Evolutionary conservation across 2,888 invertebrate genomes (phyloP), one percentile per base, ranked within the genome.

Genomic region (Synanthedon formicaeformis): DNA sequence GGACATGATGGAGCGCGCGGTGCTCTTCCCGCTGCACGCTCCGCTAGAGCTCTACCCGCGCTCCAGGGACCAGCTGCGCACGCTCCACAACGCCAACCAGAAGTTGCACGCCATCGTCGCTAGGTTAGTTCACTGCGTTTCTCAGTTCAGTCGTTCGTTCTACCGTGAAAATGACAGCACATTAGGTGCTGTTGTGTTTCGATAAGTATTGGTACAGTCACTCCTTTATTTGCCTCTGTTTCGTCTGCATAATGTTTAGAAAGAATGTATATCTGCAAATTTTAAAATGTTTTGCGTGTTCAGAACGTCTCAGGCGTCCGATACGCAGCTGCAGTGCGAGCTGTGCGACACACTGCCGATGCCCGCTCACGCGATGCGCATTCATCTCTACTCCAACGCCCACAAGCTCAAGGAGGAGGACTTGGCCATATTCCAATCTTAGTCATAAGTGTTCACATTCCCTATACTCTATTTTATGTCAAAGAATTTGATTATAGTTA

Each of bases 371-470:
- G 71, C 81, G 2, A 79, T 90, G 72, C 87, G 90, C 53, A 78
- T 81, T 34, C 90, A 90, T 60, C 75, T 90, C 12, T 82, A 78
- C 61, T 85, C 88, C 52, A 71, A 71, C 56, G 65, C 73, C 18
- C 90, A 90, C 65, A 73, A 66, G 50, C 77, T 81, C 53, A 81
- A 77, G 45, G 86, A 87, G 56, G 75, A 81, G 16, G 78, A 83
- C 52, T 70, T 86, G 53, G 62, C 61, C n/a, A 58, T 62, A 2
- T 65, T 80, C 50, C 67, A 73, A 48, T 62, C 73, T 1, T 80
- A 75, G 63, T 54, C 53, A 56, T 58, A 51, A 6, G 27, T 34
- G 27, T 6, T 6, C 27, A 5, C 27, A 6, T 27, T 6, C 40
- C 10, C 40, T 6, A 6, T 27, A 27, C 27, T n/a, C n/a, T n/a